These are phyloP conservation scores for Drosophila sordidula DNA, from an alignment of 2,888 invertebrate species.

Conservation along the genomic window DNA sequence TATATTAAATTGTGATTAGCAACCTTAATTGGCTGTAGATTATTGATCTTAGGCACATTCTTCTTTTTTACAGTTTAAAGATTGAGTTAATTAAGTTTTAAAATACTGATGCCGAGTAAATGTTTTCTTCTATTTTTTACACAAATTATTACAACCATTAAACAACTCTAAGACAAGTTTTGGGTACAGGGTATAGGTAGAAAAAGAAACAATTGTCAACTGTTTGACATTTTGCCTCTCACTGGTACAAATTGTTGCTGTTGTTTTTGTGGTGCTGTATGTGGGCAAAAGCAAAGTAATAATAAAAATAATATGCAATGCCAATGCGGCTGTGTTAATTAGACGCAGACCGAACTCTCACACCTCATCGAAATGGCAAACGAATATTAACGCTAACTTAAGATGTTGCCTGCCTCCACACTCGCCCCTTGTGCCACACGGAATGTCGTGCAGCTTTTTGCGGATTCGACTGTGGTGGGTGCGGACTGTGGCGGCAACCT, in stretches of 20 bases:
- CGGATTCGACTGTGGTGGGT: constrained; percentile 32
- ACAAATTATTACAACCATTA: not conserved
- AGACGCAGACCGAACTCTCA: constrained; percentile 55
- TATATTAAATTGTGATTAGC: no score
- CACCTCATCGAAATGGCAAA: constrained; percentile 71
- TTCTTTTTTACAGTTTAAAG: no score
- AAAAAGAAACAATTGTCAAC: constrained; percentile 35
- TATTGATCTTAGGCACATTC: no score
- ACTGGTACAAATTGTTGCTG: constrained; percentile 1
- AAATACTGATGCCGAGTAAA: no score
- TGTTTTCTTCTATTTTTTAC: no score
- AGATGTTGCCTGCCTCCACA: constrained; percentile 19
- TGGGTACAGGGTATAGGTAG: constrained; percentile 20
- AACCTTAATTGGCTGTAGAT: no score
- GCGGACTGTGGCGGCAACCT: constrained; percentile 61
- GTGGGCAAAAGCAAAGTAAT: constrained; percentile 44
- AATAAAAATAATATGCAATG: constrained; percentile 53
- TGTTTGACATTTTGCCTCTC: constrained; percentile 47
- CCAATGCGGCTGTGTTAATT: constrained; percentile 54
- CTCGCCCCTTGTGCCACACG: constrained; percentile 30
- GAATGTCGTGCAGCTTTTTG: constrained; percentile 61
- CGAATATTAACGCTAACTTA: constrained; percentile 23
- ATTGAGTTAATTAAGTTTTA: no score
- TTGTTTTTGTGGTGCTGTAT: constrained; percentile 21
- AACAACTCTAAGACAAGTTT: not conserved